Base-by-base conservation (phyloP, 2,888 invertebrate species). In the Eurytoma adleriae region DNA sequence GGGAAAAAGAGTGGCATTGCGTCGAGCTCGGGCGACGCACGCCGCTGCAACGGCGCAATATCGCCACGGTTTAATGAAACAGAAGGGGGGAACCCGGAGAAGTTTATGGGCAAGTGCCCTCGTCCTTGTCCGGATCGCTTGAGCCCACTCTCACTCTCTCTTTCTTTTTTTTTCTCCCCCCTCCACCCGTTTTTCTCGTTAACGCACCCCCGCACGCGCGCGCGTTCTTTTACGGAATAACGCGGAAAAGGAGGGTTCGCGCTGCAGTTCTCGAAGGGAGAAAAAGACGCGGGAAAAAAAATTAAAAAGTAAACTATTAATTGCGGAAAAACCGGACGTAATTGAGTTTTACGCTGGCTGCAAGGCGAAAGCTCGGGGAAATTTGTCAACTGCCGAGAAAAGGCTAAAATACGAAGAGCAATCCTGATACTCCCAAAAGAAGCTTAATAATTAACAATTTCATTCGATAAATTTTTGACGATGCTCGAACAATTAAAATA, bases 21-120 rank as follows among this genome's bases (percentile, higher is more conserved):
- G n/a, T 14, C 48, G 27, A 27, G 16, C 20, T 14, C 67, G 40
- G 16, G 13, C 61, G 5, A 10, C 40, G 40, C 40, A 70, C 69
- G 20, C 61, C 72, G 57, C 40, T 67, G 73, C 73, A 54, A 40
- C n/a, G 40, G 54, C 5, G 20, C 24, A 50, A 12, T 61, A 68
- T 62, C 56, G 59, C 50, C n/a, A 67, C 62, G 68, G 68, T 66
- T 78, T 78, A 78, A 80, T 78, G 77, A 78, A 80, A 78, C 70
- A 71, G 75, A 75, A 75, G 59, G 59, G 64, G 67, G 48, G n/a
- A n/a, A 24, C 18, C 30, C 54, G 57, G 67, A 16, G 10, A 27
- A 57, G 40, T 61, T 66, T 66, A 59, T 52, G 59, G 30, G 40
- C 20, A 54, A 40, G 52, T 54, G 67, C 5, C 24, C 27, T 18